phyloP scores from a whole-genome alignment of 2,797 vertebrate species.

The Chiroxiphia lanceolata region DNA sequence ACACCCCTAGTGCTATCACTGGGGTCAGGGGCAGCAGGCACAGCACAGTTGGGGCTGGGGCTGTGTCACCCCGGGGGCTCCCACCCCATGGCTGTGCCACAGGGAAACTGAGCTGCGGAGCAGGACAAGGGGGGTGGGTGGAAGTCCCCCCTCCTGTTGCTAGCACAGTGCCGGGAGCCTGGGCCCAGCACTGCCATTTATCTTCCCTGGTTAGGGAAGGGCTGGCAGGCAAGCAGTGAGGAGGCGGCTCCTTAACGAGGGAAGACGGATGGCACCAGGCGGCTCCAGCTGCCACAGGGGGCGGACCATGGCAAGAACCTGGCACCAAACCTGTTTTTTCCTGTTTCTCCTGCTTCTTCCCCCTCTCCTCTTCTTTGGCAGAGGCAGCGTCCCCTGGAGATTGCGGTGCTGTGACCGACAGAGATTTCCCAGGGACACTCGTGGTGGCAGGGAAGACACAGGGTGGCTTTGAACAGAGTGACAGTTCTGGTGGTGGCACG shows the following conservation, averaged over 20 bases:
- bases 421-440: rapidly evolving
- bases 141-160: not conserved
- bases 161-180: not conserved
- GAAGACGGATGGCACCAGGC: slow-evolving; percentile 36
- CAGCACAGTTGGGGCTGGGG: too few relatives aligned
- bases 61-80: too few relatives aligned
- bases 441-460: not conserved
- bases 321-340: not conserved
- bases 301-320: not conserved
- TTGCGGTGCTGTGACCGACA: rapidly evolving
- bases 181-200: slow-evolving; percentile 10
- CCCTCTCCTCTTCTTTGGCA: not conserved
- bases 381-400: not conserved
- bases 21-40: too few relatives aligned
- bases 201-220: slow-evolving; percentile 52
- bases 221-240: slow-evolving; percentile 17
- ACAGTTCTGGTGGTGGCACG: not conserved
- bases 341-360: not conserved
- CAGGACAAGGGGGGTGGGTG: not conserved
- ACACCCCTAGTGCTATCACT: too few relatives aligned
- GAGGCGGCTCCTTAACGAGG: slow-evolving; percentile 61
- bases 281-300: not conserved
- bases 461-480: not conserved
- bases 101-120: not conserved
- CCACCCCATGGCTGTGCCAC: too few relatives aligned